These are phyloP conservation scores for Peromyscus polionotus DNA, from an alignment of 2,113 vertebrate genomes.

Conservation along the genomic window DNA sequence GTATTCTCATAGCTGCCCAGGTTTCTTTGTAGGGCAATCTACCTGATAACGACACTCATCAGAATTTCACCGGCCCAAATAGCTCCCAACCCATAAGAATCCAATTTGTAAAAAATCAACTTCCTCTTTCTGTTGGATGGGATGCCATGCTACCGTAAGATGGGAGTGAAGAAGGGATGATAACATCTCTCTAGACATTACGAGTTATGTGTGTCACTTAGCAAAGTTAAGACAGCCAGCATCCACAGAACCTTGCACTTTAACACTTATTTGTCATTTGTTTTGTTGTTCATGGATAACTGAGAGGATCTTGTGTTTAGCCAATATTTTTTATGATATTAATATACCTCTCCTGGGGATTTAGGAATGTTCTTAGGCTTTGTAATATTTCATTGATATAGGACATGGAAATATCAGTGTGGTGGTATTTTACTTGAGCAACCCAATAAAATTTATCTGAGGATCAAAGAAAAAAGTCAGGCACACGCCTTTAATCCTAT, in stretches of 20 bases:
- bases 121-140: not conserved
- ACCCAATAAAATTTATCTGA: no score
- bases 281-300: not conserved
- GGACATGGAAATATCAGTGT: not conserved
- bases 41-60: not conserved
- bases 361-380: not conserved
- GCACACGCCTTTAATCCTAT: no score
- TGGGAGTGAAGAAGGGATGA: not conserved
- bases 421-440: no score
- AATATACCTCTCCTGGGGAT: not conserved
- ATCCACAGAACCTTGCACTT: not conserved
- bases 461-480: no score
- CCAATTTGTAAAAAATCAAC: not conserved
- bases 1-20: not conserved
- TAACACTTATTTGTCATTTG: not conserved
- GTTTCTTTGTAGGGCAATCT: not conserved
- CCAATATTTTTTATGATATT: not conserved
- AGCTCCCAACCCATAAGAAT: not conserved
- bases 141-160: not conserved
- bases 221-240: not conserved
- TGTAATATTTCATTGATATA: not conserved
- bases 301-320: not conserved
- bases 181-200: not conserved
- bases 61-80: not conserved
- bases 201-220: not conserved